Base-by-base conservation (phyloP, 2,797 vertebrate species). In the Malurus leucopterus region DNA sequence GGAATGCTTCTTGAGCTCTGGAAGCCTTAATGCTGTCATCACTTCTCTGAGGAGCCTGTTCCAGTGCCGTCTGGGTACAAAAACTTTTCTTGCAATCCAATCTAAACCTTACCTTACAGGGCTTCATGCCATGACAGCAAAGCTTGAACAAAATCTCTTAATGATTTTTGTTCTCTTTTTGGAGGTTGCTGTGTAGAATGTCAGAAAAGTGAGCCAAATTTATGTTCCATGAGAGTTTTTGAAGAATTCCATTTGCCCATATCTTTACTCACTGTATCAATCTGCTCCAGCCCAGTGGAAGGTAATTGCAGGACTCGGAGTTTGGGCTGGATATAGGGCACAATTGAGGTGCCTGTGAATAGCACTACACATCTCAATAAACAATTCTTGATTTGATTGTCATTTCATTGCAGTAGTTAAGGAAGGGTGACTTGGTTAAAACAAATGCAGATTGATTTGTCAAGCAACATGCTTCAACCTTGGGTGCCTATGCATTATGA, bases 371-470 rank as follows among this genome's bases (percentile, higher is more conserved):
- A 87, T 89, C 88, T 94, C 93, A 92, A 93, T 91, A 95, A 92
- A 93, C 91, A 93, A 92, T 91, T 93, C 94, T 94, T 89, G 93
- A 92, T 95, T 92, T 94, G 82, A 89, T 89, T 90, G 95, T 94
- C 78, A 91, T 94, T 93, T 93, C 78, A 71, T 84, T 91, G 86
- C 54, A 58, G 87, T 84, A 88, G 83, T 84, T 95, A 93, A 93
- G 79, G 84, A 87, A 91, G 94, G 76, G 73, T 89, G 93, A 90
- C 93, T 94, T 89, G 87, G 79, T 90, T 95, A 90, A 93, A 95
- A 94, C 91, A 95, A 95, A 93, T 93, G 94, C 79, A 92, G 89
- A 91, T 93, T 90, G 76, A 95, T 95, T 92, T 88, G 86, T 95
- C 95, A 90, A 91, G 91, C 70, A 93, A 70, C 86, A 40, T 57